Evolutionary conservation across 2,888 invertebrate genomes (phyloP).

Genomic region (Papilio demoleus): DNA sequence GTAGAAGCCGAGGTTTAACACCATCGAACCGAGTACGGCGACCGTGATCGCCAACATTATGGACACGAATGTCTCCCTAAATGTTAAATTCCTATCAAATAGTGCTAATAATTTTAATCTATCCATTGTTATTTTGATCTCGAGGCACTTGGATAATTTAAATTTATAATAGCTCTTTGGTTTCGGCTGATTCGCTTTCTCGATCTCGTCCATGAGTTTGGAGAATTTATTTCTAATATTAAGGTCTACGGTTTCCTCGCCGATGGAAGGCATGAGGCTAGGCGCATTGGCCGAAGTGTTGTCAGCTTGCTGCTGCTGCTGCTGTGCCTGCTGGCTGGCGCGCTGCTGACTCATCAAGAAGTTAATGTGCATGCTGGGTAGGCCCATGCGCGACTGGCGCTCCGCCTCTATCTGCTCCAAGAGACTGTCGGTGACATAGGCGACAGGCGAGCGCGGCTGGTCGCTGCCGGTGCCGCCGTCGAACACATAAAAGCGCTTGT

Average conservation of each 20-base stretch:
- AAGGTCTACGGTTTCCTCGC: conserved; percentile 82
- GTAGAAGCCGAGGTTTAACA: conserved; percentile 93
- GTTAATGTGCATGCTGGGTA: conserved; percentile 80
- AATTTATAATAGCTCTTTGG: conserved; percentile 89
- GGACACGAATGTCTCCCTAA: conserved; percentile 91
- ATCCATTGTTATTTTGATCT: conserved; percentile 95
- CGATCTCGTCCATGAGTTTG: conserved; percentile 82
- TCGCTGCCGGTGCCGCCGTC: conserved; percentile 74
- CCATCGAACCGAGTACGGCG: conserved; percentile 91
- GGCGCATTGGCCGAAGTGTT: conserved; percentile 66
- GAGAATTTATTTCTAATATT: conserved; percentile 82
- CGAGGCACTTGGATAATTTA: conserved; percentile 85
- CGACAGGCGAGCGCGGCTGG: conserved; percentile 76
- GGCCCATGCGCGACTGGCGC: conserved; percentile 74
- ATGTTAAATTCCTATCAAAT: conserved; percentile 95
- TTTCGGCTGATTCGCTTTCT: conserved; percentile 81
- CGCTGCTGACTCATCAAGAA: conserved; percentile 73
- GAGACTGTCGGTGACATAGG: conserved; percentile 77
- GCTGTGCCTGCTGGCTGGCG: conserved; percentile 53
- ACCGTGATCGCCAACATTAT: conserved; percentile 93
- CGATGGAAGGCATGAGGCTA: conserved; percentile 79
- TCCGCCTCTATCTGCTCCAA: conserved; percentile 79
- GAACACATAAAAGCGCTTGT: conserved; percentile 77
- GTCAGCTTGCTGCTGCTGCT: conserved; percentile 64
- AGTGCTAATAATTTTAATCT: conserved; percentile 95